Conservation (phyloP, 2,113 vertebrate genomes). For the Strix aluco region DNA sequence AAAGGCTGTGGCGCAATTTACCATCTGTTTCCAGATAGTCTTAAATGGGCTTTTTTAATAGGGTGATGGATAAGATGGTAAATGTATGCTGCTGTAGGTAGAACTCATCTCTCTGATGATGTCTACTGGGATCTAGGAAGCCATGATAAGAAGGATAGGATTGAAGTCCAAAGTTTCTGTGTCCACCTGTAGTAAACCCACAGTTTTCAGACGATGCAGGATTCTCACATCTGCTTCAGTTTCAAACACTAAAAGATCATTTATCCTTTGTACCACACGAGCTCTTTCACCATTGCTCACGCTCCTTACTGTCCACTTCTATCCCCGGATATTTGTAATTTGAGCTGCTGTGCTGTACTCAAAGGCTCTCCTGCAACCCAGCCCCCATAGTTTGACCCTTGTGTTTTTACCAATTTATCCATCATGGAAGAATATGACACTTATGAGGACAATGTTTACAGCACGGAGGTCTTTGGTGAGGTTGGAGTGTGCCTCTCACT, state of each 20-base stretch:
- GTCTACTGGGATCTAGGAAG: neutral
- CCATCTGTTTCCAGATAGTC: neutral
- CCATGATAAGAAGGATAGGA: neutral
- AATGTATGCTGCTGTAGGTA: neutral
- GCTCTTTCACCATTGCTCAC: fast-evolving
- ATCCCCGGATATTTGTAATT: fast-evolving
- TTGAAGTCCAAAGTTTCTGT: neutral
- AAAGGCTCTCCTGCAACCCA: neutral
- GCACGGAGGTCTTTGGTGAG: neutral
- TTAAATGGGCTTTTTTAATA: neutral
- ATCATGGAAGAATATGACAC: neutral
- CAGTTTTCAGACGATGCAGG: neutral
- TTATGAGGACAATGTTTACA: neutral
- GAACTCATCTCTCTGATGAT: neutral
- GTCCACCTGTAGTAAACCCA: neutral
- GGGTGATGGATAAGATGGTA: neutral
- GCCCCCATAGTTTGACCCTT: neutral
- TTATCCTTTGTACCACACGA: fast-evolving
- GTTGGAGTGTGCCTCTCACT: neutral
- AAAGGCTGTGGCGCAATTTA: neutral
- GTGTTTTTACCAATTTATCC: neutral
- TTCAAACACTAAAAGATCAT: neutral
- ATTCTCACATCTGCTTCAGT: neutral
- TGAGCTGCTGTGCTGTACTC: neutral
- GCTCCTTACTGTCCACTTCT: fast-evolving